Evolutionary conservation across 1,140 invertebrate species (phyloP), one percentile per base, ranked within the genome.

Genomic region (Phenacoccus solenopsis): DNA sequence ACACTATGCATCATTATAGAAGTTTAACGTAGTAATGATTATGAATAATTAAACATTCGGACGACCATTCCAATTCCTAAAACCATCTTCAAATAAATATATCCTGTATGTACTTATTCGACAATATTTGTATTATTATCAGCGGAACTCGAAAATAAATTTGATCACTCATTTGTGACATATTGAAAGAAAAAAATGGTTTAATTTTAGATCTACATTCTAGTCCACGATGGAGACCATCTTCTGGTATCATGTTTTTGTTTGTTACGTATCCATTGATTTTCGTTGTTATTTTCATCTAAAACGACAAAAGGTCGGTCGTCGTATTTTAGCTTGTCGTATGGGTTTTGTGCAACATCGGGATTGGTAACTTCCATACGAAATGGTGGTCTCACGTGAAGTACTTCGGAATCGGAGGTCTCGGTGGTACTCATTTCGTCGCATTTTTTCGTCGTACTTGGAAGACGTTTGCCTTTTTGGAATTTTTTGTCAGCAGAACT

Each of bases 351-450:
- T 2, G 25, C 59, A 4, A 25, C 22, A 64, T 64, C 59, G 1
- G 59, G 59, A 25, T 64, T 64, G 59, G 59, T 64, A 24, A 64
- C 59, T 64, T 64, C 59, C 22, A 64, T 24, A 10, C 59, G 59
- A 27, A 64, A 64, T 5, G 59, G 25, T 9, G 59, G 59, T 64
- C 59, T 49, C 5, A 49, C 20, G 13, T 49, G 38, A 10, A 49
- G 10, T 20, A 4, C 4, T 5, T 64, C 59, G 12, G 59, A 24
- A 16, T 64, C 25, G 4, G 59, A 25, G 12, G 59, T 24, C 4
- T 9, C 25, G 12, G 22, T 22, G 16, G 21, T 24, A 10, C 22
- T 27, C 4, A 16, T 24, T 25, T 64, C 59, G 12, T 27, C 59
- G 16, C 59, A 16, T 2, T 64, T 64, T 24, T 9, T 25, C 10